Base-by-base conservation (phyloP, 1,140 invertebrate species). In the Augochlora pura region DNA sequence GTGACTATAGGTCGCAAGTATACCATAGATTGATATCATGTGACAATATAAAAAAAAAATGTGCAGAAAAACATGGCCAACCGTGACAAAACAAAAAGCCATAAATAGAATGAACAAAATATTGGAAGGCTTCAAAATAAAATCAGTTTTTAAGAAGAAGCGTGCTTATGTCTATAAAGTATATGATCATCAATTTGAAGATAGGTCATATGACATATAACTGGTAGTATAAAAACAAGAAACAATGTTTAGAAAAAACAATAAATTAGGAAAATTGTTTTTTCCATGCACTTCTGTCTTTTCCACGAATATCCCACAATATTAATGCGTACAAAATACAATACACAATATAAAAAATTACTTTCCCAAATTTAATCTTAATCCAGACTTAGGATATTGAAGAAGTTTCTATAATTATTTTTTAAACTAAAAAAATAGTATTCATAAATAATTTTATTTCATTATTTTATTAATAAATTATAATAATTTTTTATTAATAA, bases 51-150 rank as follows among this genome's bases (percentile, higher is more conserved):
- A 86, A 77, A 87, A 85, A 87, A 86, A 87, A 82, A 77, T 77
- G 89, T 91, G 90, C 90, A 87, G 66, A 83, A 81, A 87, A 71
- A 83, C 80, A 88, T 85, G 32, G 79, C 87, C 67, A 85, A 88
- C 23, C 69, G 82, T 90, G 87, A 91, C 87, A 73, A 87, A 91
- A 91, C 85, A 87, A 82, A 89, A 91, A 91, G 90, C 91, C 57
- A 86, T 83, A 57, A 86, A 72, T 83, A 85, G 71, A 75, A 54
- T 54, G 76, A 57, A 63, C 65, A 76, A 83, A 82, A 69, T 67
- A 79, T 69, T 64, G 39, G 60, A 27, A 65, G 67, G 76, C 69
- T 70, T 57, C 52, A 76, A 85, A 85, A 75, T 62, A 70, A 75
- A 84, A 77, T 65, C 83, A 83, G 32, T 59, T 32, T 32, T 77